phyloP scores from a whole-genome alignment of 2,888 invertebrate genomes.

The Corythucha ciliata region DNA sequence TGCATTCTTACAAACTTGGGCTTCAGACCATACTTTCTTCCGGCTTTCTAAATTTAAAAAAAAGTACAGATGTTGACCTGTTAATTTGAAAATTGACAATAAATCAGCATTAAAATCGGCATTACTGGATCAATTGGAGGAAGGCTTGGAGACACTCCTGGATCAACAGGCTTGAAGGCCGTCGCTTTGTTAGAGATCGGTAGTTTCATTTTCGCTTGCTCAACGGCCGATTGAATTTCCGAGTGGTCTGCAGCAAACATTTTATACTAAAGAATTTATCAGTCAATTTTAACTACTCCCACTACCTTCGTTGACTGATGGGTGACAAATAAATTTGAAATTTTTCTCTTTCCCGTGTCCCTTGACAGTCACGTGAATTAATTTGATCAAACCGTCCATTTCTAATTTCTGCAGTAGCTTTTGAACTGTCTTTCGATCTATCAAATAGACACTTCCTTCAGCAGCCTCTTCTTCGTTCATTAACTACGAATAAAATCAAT shows the following conservation, averaged over 20 bases:
- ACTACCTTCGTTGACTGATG: slow-evolving; percentile 40
- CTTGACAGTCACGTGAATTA: slow-evolving; percentile 45
- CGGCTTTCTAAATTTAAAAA: slow-evolving; percentile 25
- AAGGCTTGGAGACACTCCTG: not conserved
- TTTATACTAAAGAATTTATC: not conserved
- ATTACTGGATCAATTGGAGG: not conserved
- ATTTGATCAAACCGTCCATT: slow-evolving; percentile 49
- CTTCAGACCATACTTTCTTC: slow-evolving; percentile 43
- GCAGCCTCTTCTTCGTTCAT: slow-evolving; percentile 49
- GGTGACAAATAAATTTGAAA: slow-evolving; percentile 49
- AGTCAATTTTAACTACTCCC: not conserved
- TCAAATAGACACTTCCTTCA: slow-evolving; percentile 47
- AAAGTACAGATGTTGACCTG: not conserved
- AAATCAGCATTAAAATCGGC: not conserved
- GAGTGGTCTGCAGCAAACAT: slow-evolving; percentile 42
- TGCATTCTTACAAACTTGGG: slow-evolving; percentile 60
- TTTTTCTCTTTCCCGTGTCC: slow-evolving; percentile 43
- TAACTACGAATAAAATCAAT: slow-evolving; percentile 36
- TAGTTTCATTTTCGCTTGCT: slow-evolving; percentile 53
- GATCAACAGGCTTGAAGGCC: too few species aligned
- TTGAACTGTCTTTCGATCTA: slow-evolving; percentile 56
- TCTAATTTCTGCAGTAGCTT: slow-evolving; percentile 51
- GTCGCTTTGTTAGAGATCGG: slow-evolving; percentile 38
- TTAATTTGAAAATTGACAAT: not conserved
- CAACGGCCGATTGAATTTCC: slow-evolving; percentile 49